Evolutionary conservation across 2,888 invertebrate genomes (phyloP).

Genomic region (Tipula confusa): DNA sequence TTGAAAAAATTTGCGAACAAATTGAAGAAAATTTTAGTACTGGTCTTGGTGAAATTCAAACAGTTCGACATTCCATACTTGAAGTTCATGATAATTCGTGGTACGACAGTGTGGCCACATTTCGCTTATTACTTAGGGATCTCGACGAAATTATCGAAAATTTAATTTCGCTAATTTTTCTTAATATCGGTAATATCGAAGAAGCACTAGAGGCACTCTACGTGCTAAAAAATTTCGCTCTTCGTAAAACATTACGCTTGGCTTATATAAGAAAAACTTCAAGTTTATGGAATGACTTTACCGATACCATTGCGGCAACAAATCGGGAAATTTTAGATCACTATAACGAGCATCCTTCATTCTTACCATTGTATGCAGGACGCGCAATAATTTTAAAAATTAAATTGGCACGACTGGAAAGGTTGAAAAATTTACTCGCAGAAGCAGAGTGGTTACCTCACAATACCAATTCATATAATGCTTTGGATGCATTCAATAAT

Average conservation of each 20-base stretch:
- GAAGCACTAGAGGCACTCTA: constrained; percentile 75
- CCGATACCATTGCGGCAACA: constrained; percentile 66
- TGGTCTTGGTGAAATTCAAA: constrained; percentile 58
- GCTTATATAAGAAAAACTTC: constrained; percentile 66
- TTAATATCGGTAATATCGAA: constrained; percentile 71
- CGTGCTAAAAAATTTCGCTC: constrained; percentile 71
- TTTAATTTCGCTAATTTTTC: constrained; percentile 72
- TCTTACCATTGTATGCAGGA: constrained; percentile 69
- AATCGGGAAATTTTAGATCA: constrained; percentile 65
- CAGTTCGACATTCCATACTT: constrained; percentile 62
- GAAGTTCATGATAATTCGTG: constrained; percentile 76
- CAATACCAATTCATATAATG: constrained; percentile 67
- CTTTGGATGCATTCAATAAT: constrained; percentile 49
- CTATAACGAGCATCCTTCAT: constrained; percentile 58
- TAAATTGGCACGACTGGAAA: constrained; percentile 60
- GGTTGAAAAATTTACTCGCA: constrained; percentile 62
- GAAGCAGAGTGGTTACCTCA: constrained; percentile 73
- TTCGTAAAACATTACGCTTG: constrained; percentile 65
- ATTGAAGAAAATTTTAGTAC: constrained; percentile 71
- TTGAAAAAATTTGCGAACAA: constrained; percentile 62
- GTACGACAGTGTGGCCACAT: constrained; percentile 50
- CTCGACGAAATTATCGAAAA: constrained; percentile 77
- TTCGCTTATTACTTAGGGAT: constrained; percentile 53
- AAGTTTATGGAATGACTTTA: constrained; percentile 69
- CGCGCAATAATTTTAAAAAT: constrained; percentile 63